Evolutionary conservation across 2,797 vertebrate genomes (phyloP), one percentile per base, ranked within the genome.

Genomic region (Tenualosa ilisha): DNA sequence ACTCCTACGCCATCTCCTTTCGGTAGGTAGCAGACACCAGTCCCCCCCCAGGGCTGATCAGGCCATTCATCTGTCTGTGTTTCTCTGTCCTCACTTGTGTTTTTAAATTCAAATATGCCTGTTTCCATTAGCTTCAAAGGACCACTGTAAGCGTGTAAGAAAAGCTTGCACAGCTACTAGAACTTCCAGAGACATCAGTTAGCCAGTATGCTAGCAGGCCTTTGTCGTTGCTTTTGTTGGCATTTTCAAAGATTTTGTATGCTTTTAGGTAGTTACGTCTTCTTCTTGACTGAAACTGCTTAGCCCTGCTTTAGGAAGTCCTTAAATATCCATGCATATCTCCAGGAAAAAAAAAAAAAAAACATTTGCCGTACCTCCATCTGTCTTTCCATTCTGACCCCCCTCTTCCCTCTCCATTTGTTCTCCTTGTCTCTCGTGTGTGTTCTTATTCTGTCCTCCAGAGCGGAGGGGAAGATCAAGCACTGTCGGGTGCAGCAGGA

Each of bases 391-490:
- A 68, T 8, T 83, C 24, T 81, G 7, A 43, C 12, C 81, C 54
- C 43, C 51, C 56, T 37, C 26, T 17, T 56, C 56, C 17, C 20
- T 12, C 68, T 17, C 31, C 31, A 13, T 51, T 7, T 84, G 54
- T 50, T 51, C 56, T n/a, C 12, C 20, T 46, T 11, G 6, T 63
- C 72, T 40, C 3, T 24, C 17, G 15, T 13, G 17, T 84, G 13
- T 87, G 22, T 83, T 83, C 46, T 49, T 50, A 3, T 2, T 7
- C 9, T 49, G 5, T 22, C 37, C 5, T 3, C 54, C 92, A 98
- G 97, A 91, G 98, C 98, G 0, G 98, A 99, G 92, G 98, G 98
- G 68, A 99, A 99, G 95, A 99, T 99, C 93, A 99, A 99, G 89
- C 98, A 99, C 92, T 99, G 98, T 87, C 96, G 98, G 0, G 97